These are phyloP conservation scores for Lithobates pipiens DNA, from an alignment of 2,797 vertebrate species.

Conservation along the genomic window DNA sequence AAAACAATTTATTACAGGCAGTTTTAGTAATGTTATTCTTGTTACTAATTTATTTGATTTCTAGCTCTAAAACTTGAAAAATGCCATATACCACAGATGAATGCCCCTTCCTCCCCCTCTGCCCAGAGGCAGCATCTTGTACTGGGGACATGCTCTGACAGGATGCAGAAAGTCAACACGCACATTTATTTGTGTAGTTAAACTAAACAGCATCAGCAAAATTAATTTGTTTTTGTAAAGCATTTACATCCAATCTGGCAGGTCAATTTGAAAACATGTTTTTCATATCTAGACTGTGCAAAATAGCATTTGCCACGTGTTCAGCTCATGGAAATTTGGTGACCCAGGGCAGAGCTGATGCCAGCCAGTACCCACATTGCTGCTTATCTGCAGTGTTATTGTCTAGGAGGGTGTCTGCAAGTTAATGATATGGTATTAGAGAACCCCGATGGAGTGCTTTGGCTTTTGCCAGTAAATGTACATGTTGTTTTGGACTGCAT, in stretches of 20 bases:
- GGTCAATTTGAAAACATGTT: slow-evolving; percentile 35
- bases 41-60: not conserved
- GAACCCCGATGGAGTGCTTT: not conserved
- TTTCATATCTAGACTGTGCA: slow-evolving; percentile 44
- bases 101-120: not conserved
- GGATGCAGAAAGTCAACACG: slow-evolving; percentile 17
- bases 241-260: slow-evolving; percentile 18
- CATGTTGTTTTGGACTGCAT: not conserved
- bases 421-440: not conserved
- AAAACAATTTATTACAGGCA: not conserved
- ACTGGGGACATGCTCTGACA: slow-evolving; percentile 26
- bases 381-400: not conserved
- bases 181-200: slow-evolving; percentile 33
- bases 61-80: not conserved
- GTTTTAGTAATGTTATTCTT: not conserved
- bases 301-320: slow-evolving; percentile 8
- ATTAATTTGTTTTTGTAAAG: slow-evolving; percentile 50
- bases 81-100: not conserved
- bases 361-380: not conserved
- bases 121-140: not conserved
- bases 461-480: not conserved
- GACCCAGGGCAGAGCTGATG: not conserved
- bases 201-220: slow-evolving; percentile 51
- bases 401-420: not conserved
- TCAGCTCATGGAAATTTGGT: not conserved